Conservation (phyloP, 2,113 vertebrate species). For the Setophaga petechia region DNA sequence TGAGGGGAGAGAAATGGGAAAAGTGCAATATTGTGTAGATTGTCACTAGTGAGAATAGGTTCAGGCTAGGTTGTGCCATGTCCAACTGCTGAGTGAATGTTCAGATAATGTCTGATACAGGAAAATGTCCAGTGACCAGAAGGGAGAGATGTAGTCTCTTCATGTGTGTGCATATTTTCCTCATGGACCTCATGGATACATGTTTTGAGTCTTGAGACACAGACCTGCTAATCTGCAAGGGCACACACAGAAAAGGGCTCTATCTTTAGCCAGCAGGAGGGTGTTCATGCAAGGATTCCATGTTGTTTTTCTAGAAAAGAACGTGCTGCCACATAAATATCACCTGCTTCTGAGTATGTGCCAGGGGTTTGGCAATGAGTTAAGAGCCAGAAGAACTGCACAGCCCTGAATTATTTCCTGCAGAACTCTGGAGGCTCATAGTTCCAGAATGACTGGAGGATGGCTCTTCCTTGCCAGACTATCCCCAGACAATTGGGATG, state of each 20-base stretch:
- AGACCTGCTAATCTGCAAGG: background rate
- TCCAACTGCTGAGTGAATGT: background rate
- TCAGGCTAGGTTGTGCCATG: background rate
- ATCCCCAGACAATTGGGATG: background rate
- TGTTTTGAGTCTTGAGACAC: background rate
- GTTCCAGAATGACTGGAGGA: background rate
- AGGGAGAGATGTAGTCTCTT: background rate
- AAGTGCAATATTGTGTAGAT: background rate
- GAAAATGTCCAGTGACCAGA: background rate
- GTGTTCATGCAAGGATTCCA: background rate
- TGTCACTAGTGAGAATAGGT: background rate
- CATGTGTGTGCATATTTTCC: rapidly evolving
- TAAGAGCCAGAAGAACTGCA: background rate
- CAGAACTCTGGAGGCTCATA: background rate
- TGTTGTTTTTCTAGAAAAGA: background rate
- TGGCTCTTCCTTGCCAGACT: background rate
- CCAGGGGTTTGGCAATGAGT: background rate
- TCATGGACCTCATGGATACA: background rate
- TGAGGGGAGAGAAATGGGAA: background rate
- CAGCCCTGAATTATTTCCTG: background rate
- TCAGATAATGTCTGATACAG: background rate
- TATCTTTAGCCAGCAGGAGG: background rate
- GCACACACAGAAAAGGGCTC: background rate
- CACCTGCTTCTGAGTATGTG: background rate
- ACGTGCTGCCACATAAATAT: background rate